These are phyloP conservation scores for Epinotia demarniana DNA, from an alignment of 2,888 invertebrate species.

Conservation along the genomic window DNA sequence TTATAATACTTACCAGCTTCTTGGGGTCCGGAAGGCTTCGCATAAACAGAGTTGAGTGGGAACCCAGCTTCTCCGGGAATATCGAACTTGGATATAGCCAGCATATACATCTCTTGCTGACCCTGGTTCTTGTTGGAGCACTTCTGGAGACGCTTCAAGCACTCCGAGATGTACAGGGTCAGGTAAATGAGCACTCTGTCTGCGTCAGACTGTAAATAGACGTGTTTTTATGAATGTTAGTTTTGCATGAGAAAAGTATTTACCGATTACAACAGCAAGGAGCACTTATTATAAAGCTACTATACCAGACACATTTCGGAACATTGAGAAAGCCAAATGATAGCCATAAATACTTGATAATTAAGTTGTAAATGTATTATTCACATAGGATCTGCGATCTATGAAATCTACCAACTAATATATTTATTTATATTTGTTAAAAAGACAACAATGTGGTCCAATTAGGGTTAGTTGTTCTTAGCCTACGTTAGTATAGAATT, in stretches of 20 bases:
- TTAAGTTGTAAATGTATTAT: too few species aligned
- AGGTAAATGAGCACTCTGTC: constrained; percentile 99
- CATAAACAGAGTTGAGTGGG: constrained; percentile 97
- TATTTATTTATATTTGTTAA: too few species aligned
- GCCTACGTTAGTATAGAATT: too few species aligned
- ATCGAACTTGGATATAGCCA: constrained; percentile 97
- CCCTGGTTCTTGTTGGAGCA: constrained; percentile 96
- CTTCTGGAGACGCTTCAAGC: constrained; percentile 96
- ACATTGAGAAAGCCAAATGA: too few species aligned
- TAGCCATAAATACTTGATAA: too few species aligned
- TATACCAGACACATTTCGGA: too few species aligned
- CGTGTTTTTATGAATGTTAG: not conserved
- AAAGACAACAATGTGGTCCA: too few species aligned
- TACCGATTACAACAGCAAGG: not conserved
- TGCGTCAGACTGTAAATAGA: constrained; percentile 92
- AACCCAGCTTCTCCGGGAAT: constrained; percentile 98
- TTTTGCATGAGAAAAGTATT: not conserved
- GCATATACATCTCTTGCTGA: constrained; percentile 97
- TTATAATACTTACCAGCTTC: constrained; percentile 88
- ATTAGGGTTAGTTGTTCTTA: too few species aligned
- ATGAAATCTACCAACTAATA: not conserved
- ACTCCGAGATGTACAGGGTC: constrained; percentile 98
- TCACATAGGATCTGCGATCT: too few species aligned
- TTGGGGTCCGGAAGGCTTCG: constrained; percentile 90
- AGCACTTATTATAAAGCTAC: too few species aligned